Conservation (phyloP, 2,797 vertebrate species). For the Macroramphosus scolopax region DNA sequence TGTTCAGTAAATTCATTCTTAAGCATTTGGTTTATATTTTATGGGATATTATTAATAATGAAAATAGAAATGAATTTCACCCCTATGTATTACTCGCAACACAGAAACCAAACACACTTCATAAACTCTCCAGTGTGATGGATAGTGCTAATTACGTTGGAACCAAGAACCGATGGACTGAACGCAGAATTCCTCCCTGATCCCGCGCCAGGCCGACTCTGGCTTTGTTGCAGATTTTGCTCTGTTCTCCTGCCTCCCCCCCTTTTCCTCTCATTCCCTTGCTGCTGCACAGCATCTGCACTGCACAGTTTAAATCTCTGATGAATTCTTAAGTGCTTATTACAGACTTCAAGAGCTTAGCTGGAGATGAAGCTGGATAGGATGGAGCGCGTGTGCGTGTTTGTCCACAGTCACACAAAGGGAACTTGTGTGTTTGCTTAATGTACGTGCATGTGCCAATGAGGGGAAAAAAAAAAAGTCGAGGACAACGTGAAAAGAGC, state of each 20-base stretch:
- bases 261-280: conserved; percentile 17
- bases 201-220: conserved; percentile 6
- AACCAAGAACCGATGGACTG: conserved; percentile 22
- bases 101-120: background rate
- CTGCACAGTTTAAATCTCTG: conserved; percentile 46
- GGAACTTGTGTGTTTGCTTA: conserved; percentile 1
- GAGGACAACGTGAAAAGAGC: conserved; percentile 39
- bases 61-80: background rate
- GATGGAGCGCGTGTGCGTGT: conserved; percentile 2
- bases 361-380: conserved; percentile 25
- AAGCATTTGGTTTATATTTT: background rate
- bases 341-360: conserved; percentile 54
- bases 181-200: conserved; percentile 24
- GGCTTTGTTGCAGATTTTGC: conserved; percentile 17
- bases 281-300: conserved; percentile 34
- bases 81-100: background rate
- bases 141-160: conserved; percentile 12
- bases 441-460: background rate
- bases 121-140: conserved; percentile 7
- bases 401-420: conserved; percentile 10
- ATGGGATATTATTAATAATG: background rate
- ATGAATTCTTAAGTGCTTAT: conserved; percentile 57
- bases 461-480: background rate
- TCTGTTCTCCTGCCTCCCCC: background rate
- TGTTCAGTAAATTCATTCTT: background rate